Evolutionary conservation across 2,797 vertebrate genomes (phyloP), one percentile per base, ranked within the genome.

Genomic region (Remorina albescens): DNA sequence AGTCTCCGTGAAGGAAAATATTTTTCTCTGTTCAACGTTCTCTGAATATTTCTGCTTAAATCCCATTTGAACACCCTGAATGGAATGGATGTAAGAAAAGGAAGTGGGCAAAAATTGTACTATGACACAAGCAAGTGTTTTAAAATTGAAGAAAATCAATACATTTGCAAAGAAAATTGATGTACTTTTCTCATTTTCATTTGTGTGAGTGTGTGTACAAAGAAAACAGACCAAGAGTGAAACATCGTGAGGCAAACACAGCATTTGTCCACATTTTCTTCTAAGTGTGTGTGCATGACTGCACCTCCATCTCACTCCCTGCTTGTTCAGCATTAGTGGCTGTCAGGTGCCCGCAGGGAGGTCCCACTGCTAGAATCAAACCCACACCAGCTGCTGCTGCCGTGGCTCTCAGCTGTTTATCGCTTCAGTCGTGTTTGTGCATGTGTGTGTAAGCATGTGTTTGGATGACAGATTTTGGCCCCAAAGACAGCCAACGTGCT

Each of bases 261-360:
- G 23, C 18, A 19, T 32, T 49, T 41, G 56, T 58, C 28, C 32
- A 42, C 47, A 49, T 62, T 68, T 55, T 25, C 1, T 26, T 25
- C 1, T 62, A n/a, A 50, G 49, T 49, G 39, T 71, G 62, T 26
- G 42, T 39, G 53, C 46, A 63, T 72, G 72, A 41, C 37, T 21
- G 42, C 60, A 46, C 67, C 67, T 80, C 65, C 72, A 85, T 76
- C 46, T 71, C n/a, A 2, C 70, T 74, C 57, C 26, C 69, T 87
- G 86, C 84, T 85, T 84, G 84, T 85, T 89, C 88, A 88, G 86
- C 82, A 82, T 86, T 83, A 84, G 75, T 79, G 77, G 65, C 80
- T 78, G 80, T 89, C 78, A 87, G 76, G 75, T 71, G 81, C 80
- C 84, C 69, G 71, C 28, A 80, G 80, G 85, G 67, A 86, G 74